Base-by-base conservation (phyloP, 2,113 vertebrate species). In the Engystomops pustulosus region DNA sequence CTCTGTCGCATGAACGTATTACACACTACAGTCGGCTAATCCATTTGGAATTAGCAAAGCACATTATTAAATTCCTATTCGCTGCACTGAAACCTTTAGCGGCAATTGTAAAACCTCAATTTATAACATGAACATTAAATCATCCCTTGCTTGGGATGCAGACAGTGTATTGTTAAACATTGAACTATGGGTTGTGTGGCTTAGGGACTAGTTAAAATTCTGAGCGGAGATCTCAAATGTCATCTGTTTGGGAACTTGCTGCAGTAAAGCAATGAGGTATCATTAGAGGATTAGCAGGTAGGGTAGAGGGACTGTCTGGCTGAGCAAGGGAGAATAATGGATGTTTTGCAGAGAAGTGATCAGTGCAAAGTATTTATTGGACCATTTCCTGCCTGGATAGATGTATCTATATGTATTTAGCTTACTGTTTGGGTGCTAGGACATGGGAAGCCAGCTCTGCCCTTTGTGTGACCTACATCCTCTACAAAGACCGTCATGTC, bases 191-290 rank as follows among this genome's bases (percentile, higher is more conserved):
- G 49, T 38, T 32, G 20, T 38, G 34, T 60, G 75, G 51, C 75
- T 38, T 36, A 58, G 53, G 51, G 49, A 78, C 53, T 78, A 55
- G 75, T 78, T 78, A 58, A 23, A 55, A 60, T 78, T 78, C 75
- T 20, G 51, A 60, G 53, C 32, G 6, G 36, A 78, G 53, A 36
- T 60, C 51, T 58, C 18, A 78, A 25, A 58, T 78, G 53, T 78
- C 75, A 58, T 38, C 34, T 44, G 30, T 60, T 78, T 25, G 30
- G 53, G 75, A 23, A 6, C 53, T 60, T 25, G 20, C 47, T 14
- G 27, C 53, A 27, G n/a, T 27, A 44, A 55, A 79, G 34, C 76
- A 25, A 79, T 44, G 76, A 58, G 30, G 36, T 41, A 58, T 58
- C 49, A 58, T 58, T 78, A 78, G 36, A 36, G 75, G 75, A 78